A percentile compares a stretch with the other conserved stretches of the same genome.
Conservation (phyloP, 2,113 vertebrate species). For the Lepus timidus region DNA sequence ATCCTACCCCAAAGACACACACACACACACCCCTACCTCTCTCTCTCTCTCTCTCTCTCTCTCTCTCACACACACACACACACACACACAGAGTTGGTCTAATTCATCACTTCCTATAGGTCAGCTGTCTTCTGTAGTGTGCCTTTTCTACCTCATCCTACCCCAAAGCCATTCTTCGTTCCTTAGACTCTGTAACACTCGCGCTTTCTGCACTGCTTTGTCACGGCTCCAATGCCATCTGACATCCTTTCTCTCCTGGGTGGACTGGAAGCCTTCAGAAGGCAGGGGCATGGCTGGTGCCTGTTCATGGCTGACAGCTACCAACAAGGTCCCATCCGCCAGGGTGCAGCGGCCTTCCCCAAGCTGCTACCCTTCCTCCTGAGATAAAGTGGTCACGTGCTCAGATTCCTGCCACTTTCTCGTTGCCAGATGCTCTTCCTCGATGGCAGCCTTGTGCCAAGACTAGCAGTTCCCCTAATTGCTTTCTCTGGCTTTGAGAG, state of each 20-base stretch:
- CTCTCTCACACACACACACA: background rate
- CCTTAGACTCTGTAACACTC: background rate
- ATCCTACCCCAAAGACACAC: too few relatives aligned
- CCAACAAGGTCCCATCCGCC: background rate
- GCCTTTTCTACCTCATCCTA: background rate
- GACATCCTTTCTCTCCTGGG: background rate
- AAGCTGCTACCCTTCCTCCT: background rate
- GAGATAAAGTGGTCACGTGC: background rate
- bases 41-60: too few relatives aligned
- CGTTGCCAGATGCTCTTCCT: background rate
- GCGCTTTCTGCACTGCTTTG: background rate
- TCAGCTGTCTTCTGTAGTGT: background rate
- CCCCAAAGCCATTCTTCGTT: background rate
- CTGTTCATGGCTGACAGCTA: background rate
- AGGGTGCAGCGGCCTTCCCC: background rate
- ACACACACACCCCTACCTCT: too few relatives aligned
- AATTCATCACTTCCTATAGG: too few relatives aligned
- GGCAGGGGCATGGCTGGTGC: background rate
- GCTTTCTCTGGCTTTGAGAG: slow-evolving; percentile 62
- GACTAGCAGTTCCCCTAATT: slow-evolving; percentile 54
- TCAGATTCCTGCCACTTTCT: background rate
- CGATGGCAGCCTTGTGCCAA: slow-evolving; percentile 52
- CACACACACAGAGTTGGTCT: too few relatives aligned
- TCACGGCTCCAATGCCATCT: background rate
- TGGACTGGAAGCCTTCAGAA: background rate